A percentile compares a stretch with the other conserved stretches of the same genome.
Conservation (phyloP, 2,113 vertebrate genomes). For the Maccullochella peelii region DNA sequence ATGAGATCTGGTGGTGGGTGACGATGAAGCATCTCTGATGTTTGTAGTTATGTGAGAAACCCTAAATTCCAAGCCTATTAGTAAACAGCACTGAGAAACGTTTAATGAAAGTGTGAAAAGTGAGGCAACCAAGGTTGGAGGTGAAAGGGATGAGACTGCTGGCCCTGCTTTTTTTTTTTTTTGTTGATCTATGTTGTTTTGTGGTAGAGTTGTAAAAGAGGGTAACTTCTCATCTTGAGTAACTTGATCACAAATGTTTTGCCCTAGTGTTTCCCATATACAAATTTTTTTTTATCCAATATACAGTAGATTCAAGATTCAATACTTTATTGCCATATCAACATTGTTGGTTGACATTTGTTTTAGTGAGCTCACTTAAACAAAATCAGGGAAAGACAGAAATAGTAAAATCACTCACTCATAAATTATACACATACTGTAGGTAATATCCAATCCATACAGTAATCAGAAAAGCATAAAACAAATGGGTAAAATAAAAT, state of each 20-base stretch:
- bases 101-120: constrained; percentile 5
- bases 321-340: too few species aligned
- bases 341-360: too few species aligned
- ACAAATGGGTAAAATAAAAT: neutral
- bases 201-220: neutral
- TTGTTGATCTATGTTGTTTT: neutral
- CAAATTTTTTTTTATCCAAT: neutral
- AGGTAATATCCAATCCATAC: too few species aligned
- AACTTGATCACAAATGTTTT: neutral
- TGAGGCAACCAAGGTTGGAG: neutral
- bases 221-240: neutral
- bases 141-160: neutral
- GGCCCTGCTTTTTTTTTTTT: neutral
- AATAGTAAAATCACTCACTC: neutral
- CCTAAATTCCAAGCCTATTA: neutral
- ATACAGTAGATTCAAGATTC: too few species aligned
- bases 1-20: constrained; percentile 25
- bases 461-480: neutral
- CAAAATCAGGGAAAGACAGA: neutral
- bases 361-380: too few species aligned
- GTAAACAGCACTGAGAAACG: neutral
- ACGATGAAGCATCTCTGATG: constrained; percentile 10
- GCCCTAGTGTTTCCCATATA: neutral
- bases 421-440: neutral
- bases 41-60: constrained; percentile 4